These are phyloP conservation scores for Chrysomallon squamiferum DNA, from an alignment of 1,140 invertebrate genomes.

Conservation along the genomic window DNA sequence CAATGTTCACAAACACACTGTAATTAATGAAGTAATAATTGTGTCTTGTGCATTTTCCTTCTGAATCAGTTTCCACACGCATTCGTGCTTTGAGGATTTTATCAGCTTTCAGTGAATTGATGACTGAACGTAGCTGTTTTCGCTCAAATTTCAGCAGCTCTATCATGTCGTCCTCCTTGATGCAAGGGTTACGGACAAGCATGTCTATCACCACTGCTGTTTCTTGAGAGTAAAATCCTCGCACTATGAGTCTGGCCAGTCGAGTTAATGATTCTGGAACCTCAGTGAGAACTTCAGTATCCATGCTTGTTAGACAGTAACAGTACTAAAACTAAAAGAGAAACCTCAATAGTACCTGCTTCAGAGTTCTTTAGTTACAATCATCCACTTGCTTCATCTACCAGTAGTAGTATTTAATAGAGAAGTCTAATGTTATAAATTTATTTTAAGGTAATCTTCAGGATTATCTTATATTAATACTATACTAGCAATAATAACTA, in stretches of 20 bases:
- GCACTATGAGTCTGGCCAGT: slow-evolving; percentile 84
- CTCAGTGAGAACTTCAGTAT: slow-evolving; percentile 51
- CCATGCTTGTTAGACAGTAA: no score
- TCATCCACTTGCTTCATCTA: no score
- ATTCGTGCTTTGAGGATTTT: slow-evolving; percentile 92
- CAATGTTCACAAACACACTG: slow-evolving; percentile 93
- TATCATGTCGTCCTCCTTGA: slow-evolving; percentile 97
- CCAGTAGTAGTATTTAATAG: no score
- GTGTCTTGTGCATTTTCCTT: slow-evolving; percentile 95
- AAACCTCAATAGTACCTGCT: no score
- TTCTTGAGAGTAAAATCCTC: slow-evolving; percentile 93
- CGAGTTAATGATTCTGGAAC: slow-evolving; percentile 74
- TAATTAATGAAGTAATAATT: slow-evolving; percentile 99
- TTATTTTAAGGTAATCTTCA: no score
- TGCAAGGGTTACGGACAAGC: slow-evolving; percentile 91
- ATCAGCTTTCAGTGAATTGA: slow-evolving; percentile 86
- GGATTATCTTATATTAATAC: no score
- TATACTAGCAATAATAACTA: no score
- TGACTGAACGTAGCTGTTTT: slow-evolving; percentile 88
- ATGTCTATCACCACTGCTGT: slow-evolving; percentile 94
- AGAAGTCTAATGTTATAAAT: no score
- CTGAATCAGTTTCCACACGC: slow-evolving; percentile 91
- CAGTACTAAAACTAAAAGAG: no score
- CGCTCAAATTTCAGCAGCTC: slow-evolving; percentile 93
- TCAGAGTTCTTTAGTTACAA: no score